Conservation (phyloP, 2,113 vertebrate genomes). For the Triplophysa dalaica region DNA sequence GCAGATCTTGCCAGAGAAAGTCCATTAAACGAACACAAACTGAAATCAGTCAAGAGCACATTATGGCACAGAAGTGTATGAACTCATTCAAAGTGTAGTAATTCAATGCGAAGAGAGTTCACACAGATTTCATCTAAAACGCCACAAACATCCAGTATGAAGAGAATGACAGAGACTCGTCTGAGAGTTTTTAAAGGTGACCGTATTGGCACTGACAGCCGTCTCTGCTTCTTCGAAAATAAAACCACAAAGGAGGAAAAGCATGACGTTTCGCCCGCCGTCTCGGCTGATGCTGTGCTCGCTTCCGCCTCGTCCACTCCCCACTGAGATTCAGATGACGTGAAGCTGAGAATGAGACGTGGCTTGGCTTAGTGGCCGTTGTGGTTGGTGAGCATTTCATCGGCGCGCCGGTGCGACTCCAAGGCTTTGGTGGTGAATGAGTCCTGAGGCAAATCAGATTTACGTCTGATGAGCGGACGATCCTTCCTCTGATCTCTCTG, state of each 20-base stretch:
- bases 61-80: slow-evolving; percentile 39
- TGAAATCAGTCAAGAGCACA: background rate
- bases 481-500: slow-evolving; percentile 91
- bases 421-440: slow-evolving; percentile 98
- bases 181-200: slow-evolving; percentile 53
- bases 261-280: slow-evolving; percentile 41
- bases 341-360: slow-evolving; percentile 38
- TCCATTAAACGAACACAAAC: slow-evolving; percentile 60
- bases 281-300: slow-evolving; percentile 56
- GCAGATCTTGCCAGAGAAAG: slow-evolving; percentile 75
- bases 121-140: slow-evolving; percentile 25
- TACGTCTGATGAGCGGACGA: slow-evolving; percentile 86
- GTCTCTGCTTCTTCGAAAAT: slow-evolving; percentile 51
- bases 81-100: slow-evolving; percentile 29
- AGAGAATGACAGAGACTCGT: slow-evolving; percentile 42
- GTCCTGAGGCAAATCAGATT: slow-evolving; percentile 98
- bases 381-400: slow-evolving; percentile 85
- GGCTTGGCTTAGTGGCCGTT: slow-evolving; percentile 78
- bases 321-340: no score
- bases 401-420: slow-evolving; percentile 93
- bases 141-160: slow-evolving; percentile 48
- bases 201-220: slow-evolving; percentile 71
- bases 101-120: background rate
- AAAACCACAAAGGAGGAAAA: slow-evolving; percentile 16
- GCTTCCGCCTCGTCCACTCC: slow-evolving; percentile 33